Conservation (phyloP, 2,888 invertebrate genomes). For the Corbicula japonica region DNA sequence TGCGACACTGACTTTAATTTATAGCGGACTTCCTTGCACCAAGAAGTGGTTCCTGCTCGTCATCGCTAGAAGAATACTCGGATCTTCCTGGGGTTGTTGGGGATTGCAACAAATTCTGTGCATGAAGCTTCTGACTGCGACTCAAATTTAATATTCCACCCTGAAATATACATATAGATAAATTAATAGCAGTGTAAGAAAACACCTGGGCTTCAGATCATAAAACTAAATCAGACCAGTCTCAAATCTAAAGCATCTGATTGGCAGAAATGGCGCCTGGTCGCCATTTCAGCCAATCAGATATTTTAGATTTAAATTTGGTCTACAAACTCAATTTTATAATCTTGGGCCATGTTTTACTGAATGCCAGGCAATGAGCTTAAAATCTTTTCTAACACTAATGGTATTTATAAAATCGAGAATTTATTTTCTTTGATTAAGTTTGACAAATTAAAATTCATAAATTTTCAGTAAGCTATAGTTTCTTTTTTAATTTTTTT, state of each 20-base stretch:
- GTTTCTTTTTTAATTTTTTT: too few relatives aligned
- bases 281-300: too few relatives aligned
- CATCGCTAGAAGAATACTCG: slow-evolving; percentile 43
- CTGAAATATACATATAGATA: slow-evolving; percentile 62
- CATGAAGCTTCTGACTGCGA: slow-evolving; percentile 73
- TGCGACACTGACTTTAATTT: slow-evolving; percentile 1
- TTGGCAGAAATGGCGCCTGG: too few relatives aligned
- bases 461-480: too few relatives aligned
- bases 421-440: too few relatives aligned
- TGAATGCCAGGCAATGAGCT: too few relatives aligned
- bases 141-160: slow-evolving; percentile 83
- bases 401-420: too few relatives aligned
- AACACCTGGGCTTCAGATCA: background rate
- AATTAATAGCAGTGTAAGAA: background rate
- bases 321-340: background rate
- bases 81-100: background rate
- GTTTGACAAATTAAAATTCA: too few relatives aligned
- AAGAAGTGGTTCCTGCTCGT: slow-evolving; percentile 59
- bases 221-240: too few relatives aligned
- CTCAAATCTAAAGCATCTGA: too few relatives aligned
- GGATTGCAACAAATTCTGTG: slow-evolving; percentile 10
- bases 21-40: slow-evolving; percentile 18
- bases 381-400: too few relatives aligned
- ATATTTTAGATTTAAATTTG: background rate
- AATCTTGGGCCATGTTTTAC: background rate